Evolutionary conservation across 1,140 invertebrate genomes (phyloP), one percentile per base, ranked within the genome.

Genomic region (Penaeus chinensis): DNA sequence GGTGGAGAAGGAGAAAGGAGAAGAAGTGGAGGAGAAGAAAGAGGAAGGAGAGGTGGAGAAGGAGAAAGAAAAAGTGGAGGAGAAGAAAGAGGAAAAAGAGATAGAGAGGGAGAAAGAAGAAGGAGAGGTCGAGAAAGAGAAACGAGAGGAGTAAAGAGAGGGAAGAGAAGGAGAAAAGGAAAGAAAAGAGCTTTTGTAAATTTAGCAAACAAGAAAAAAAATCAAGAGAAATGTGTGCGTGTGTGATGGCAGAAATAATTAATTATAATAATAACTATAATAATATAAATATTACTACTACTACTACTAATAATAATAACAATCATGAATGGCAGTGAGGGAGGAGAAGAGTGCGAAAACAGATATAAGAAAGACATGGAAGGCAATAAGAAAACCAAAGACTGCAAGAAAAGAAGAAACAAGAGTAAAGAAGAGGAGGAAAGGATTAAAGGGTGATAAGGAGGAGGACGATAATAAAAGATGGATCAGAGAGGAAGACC

Each of bases 71-170:
- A 13, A 83, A 7, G 10, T 1, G 8, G 2, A 66, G 24, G 47
- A 18, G 54, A 74, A 69, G 69, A 20, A 84, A 32, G 3, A 42
- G 27, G 42, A 27, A 22, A 20, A 19, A 60, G 37, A 47, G 16
- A 60, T 22, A 71, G 66, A 84, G 82, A 84, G 82, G 42, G 65
- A 84, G 66, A 54, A 54, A 74, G 54, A 76, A 47, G 47, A 47
- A 54, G 32, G 32, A 32, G 32, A 66, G 63, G 63, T 66, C 1
- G 19, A n/a, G n/a, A 66, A n/a, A 3, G 19, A 66, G 63, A n/a
- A n/a, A n/a, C n/a, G n/a, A 66, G 63, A 66, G 63, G n/a, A 66
- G 63, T 16, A 65, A n/a, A 16, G 63, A 65, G 63, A n/a, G 63
- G 60, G 47, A 47, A 47, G 60, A 47, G 37, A 13, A 2, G 54